Base-by-base conservation (phyloP, 2,113 vertebrate genomes). In the Psilopogon haemacephalus region DNA sequence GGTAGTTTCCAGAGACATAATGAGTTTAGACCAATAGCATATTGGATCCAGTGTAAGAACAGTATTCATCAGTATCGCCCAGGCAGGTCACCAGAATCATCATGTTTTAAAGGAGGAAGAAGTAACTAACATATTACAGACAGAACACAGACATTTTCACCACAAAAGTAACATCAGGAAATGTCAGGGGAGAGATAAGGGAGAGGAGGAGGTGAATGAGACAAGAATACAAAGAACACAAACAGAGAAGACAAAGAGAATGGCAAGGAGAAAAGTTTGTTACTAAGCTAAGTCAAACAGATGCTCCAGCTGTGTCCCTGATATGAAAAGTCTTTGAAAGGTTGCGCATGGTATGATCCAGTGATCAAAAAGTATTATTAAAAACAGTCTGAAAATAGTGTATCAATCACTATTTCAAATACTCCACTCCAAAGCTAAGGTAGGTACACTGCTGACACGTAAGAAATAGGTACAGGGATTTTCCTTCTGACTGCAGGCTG, bases 71-170 rank as follows among this genome's bases (percentile, higher is more conserved):
- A 37, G 69, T 38, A 69, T 63, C 65, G 76, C 68, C 76, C 58
- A 6, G 86, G 68, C 90, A 92, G 54, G 80, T 94, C 77, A 88
- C 33, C 86, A 77, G 84, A 88, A 80, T 71, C 85, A 85, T 44
- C 90, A 58, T 18, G 56, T 89, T 93, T 76, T 86, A 73, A 38
- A 79, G 77, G 54, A 90, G 84, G 80, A 95, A 63, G 81, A 91
- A 46, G 87, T 37, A 94, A 73, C 87, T 95, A 90, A 95, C 93
- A 89, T 65, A 70, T 78, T 84, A 84, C 70, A 73, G 83, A 93
- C 87, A 95, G 35, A 77, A 90, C 91, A 94, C 64, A 72, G 67
- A 95, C 91, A 56, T 90, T 94, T 84, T 77, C 82, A 89, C 88
- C 91, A 92, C 55, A 60, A 50, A 55, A 54, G 58, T 70, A 91